Conservation (phyloP, 2,888 invertebrate genomes). For the Melinopterus prodromus region DNA sequence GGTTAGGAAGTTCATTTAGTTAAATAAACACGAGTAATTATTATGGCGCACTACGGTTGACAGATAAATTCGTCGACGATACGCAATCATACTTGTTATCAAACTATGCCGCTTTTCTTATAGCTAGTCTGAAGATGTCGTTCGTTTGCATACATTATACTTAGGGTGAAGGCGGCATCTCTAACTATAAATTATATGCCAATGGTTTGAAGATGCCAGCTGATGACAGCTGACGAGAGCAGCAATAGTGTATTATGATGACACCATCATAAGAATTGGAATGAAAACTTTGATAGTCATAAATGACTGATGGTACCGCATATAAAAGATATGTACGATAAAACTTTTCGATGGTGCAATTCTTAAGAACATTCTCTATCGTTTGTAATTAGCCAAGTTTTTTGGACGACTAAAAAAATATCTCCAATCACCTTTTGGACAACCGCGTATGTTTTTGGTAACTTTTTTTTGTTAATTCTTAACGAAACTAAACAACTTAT, state of each 20-base stretch:
- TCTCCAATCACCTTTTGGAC: no score
- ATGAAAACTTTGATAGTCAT: no score
- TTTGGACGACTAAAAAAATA: no score
- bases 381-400: no score
- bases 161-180: background rate
- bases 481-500: no score
- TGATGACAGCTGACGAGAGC: background rate
- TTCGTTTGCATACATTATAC: background rate
- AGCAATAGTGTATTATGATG: background rate
- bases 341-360: no score
- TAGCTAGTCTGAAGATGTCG: background rate
- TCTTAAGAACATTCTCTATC: no score
- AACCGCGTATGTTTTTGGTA: no score
- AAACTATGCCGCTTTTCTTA: background rate
- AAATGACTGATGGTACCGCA: no score
- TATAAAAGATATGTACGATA: no score
- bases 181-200: background rate
- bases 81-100: background rate
- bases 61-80: constrained; percentile 39
- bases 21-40: constrained; percentile 51
- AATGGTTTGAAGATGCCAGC: background rate
- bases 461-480: no score
- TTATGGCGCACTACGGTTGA: constrained; percentile 45
- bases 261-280: no score
- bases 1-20: constrained; percentile 51